Conservation (phyloP, 2,888 invertebrate species). For the Phengaris arion region DNA sequence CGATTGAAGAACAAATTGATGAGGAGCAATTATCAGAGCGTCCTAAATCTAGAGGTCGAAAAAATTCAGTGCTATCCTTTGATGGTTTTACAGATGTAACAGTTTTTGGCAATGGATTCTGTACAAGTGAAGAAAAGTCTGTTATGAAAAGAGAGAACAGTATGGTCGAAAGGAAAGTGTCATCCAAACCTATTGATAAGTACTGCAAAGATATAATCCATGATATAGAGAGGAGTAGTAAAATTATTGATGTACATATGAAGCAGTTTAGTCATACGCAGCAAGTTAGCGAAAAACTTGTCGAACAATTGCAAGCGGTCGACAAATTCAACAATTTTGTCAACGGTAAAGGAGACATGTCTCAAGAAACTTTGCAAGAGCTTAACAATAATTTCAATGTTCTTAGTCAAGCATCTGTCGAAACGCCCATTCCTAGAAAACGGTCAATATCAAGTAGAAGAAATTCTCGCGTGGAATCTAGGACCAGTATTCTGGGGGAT, state of each 20-base stretch:
- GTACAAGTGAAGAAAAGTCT: constrained; percentile 43
- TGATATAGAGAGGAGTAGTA: constrained; percentile 67
- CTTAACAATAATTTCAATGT: constrained; percentile 70
- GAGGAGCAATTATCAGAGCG: constrained; percentile 52
- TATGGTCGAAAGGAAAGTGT: constrained; percentile 48
- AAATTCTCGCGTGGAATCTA: constrained; percentile 49
- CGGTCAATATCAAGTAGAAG: constrained; percentile 58
- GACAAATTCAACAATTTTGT: constrained; percentile 75
- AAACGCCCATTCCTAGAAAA: constrained; percentile 52
- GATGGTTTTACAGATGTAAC: constrained; percentile 51
- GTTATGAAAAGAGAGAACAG: constrained; percentile 51
- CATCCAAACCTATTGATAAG: constrained; percentile 61
- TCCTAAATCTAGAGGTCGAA: constrained; percentile 64
- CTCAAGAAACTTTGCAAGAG: constrained; percentile 56
- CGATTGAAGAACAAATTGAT: constrained; percentile 60
- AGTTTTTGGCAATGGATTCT: constrained; percentile 37
- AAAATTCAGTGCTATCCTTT: constrained; percentile 62
- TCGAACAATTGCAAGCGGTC: constrained; percentile 72
- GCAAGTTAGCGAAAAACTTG: constrained; percentile 70
- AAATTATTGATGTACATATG: constrained; percentile 75
- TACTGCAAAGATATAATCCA: constrained; percentile 71
- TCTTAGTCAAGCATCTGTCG: constrained; percentile 58
- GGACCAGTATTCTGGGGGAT: constrained; percentile 58
- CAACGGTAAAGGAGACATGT: constrained; percentile 55
- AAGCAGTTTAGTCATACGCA: constrained; percentile 67